Base-by-base conservation (phyloP, 2,888 invertebrate genomes). In the Girardia tigrina region DNA sequence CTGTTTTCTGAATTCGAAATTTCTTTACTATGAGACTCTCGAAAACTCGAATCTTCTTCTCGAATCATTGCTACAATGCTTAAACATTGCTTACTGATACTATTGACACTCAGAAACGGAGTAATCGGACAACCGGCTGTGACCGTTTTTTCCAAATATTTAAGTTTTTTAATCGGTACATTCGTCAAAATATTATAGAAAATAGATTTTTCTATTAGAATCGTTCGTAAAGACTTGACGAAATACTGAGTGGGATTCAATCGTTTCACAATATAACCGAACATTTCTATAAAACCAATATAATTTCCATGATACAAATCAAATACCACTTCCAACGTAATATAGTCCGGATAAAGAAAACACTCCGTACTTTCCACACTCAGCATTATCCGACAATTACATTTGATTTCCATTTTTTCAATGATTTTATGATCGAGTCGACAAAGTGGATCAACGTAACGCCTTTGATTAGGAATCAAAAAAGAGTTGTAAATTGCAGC, bases 241-340 rank as follows among this genome's bases (percentile, higher is more conserved):
- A 56, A 56, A 56, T 56, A 56, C n/a, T 56, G 56, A 20, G 56
- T 56, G n/a, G 56, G 56, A n/a, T 56, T 56, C 4, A 56, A n/a
- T 56, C 23, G 56, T 16, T 56, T 56, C 4, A 56, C 23, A 2
- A 56, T 16, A 16, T 12, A 56, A 12, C 56, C 56, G 23, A 56
- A 56, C 56, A 56, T 56, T 56, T 56, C 56, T n/a, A 56, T 16
- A 56, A 56, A 56, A 12, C 56, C 56, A 4, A 56, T n/a, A 56
- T 56, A 56, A 56, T 56, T 56, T 56, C 56, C 56, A 12, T 56
- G 56, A 56, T 56, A 56, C n/a, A 56, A 56, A n/a, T 56, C 56
- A 56, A 56, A 56, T 12, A 56, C 4, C 23, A 56, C 56, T 56
- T 56, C 56, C n/a, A 56, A 23, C n/a, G 56, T 56, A n/a, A 56